Evolutionary conservation across 2,113 vertebrate genomes (phyloP).

Genomic region (Pteruthius melanotis): DNA sequence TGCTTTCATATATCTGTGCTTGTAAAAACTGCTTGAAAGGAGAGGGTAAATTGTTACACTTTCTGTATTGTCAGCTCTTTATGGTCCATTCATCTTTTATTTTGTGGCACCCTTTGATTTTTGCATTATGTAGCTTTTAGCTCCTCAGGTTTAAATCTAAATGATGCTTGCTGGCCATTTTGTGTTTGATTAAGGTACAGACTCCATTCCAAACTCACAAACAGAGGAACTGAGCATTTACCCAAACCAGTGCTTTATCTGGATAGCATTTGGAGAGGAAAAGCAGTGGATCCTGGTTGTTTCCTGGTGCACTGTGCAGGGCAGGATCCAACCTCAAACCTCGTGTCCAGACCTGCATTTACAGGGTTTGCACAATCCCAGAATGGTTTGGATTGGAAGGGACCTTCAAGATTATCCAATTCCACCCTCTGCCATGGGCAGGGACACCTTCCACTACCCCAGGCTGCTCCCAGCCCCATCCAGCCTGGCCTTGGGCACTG

Average conservation of each 20-base stretch:
- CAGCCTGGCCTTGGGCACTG: rapidly evolving
- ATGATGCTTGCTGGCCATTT: not conserved
- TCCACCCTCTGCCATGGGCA: not conserved
- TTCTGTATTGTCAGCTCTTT: not conserved
- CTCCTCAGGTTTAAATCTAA: not conserved
- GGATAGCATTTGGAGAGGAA: not conserved
- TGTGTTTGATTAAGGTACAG: not conserved
- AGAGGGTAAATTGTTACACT: not conserved
- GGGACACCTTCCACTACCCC: rapidly evolving
- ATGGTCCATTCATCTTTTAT: not conserved
- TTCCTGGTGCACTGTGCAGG: not conserved
- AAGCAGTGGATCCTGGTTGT: not conserved
- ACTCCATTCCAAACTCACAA: not conserved
- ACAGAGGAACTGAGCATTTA: not conserved
- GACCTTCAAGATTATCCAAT: rapidly evolving
- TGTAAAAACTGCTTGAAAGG: not conserved
- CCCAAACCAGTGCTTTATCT: not conserved
- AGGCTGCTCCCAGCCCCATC: rapidly evolving
- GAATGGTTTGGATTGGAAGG: not conserved
- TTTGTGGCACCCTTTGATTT: not conserved
- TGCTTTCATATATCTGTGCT: not conserved
- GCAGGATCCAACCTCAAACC: not conserved
- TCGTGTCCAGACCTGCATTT: not conserved
- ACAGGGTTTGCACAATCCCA: not conserved
- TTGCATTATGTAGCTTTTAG: not conserved